Evolutionary conservation across 2,888 invertebrate species (phyloP).

Genomic region (Calliopum simillimum): DNA sequence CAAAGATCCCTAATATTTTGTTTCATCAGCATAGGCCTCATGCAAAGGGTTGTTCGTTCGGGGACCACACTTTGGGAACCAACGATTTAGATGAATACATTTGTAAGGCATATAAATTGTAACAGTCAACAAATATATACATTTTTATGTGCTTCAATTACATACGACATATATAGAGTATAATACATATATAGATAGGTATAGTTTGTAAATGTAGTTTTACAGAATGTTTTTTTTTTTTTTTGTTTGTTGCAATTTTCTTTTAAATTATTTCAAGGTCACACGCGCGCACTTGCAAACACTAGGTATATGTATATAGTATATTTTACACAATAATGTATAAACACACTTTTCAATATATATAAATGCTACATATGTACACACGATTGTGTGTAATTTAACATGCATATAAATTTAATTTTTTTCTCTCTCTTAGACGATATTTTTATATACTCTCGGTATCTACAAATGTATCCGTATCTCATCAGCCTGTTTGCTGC

Average conservation of each 20-base stretch:
- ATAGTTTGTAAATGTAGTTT: conserved; percentile 20
- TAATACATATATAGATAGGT: not conserved
- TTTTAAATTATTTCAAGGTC: conserved; percentile 44
- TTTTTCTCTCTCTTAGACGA: not conserved
- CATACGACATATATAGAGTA: too few relatives aligned
- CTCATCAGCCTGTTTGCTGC: too few relatives aligned
- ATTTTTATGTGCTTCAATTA: not conserved
- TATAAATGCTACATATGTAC: not conserved
- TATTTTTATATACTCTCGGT: not conserved
- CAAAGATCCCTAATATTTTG: too few relatives aligned
- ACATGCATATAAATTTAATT: not conserved
- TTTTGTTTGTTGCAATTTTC: conserved; percentile 25
- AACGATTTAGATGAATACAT: too few relatives aligned
- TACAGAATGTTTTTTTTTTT: conserved; percentile 10
- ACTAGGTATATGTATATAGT: not conserved
- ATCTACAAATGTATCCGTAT: not conserved
- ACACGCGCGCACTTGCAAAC: conserved; percentile 41
- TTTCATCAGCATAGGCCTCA: too few relatives aligned
- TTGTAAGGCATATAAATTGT: not conserved
- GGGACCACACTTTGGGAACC: too few relatives aligned
- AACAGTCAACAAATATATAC: not conserved
- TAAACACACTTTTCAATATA: not conserved
- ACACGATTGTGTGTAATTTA: not conserved
- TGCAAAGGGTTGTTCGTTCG: too few relatives aligned
- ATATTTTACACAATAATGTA: conserved; percentile 10